Base-by-base conservation (phyloP, 2,113 vertebrate genomes). In the Raphicerus campestris region DNA sequence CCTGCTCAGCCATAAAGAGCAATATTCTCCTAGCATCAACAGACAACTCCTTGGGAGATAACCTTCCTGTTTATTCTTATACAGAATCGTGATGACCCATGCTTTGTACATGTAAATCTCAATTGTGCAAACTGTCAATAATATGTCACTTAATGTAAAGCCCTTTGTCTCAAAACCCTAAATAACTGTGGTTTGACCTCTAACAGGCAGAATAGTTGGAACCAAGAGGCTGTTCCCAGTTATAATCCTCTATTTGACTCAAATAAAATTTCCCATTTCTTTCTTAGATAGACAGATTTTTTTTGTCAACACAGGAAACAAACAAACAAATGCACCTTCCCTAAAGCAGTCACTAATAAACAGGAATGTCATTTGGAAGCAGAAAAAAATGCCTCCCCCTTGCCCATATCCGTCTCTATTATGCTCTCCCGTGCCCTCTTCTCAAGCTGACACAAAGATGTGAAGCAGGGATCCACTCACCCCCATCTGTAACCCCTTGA, bases 401-500 rank as follows among this genome's bases (percentile, higher is more conserved):
- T 81, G 17, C 19, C 45, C 30, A 32, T 53, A 66, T 1, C 2
- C 16, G 2, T 55, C 19, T 4, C 22, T 13, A 16, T 63, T 81
- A 5, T 42, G 30, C 47, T 47, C 86, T 61, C 78, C 93, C 77
- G 94, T 66, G 7, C 63, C 42, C 24, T 91, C 94, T 94, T 51
- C 90, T 91, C 7, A 7, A 2, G 32, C 78, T 66, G 89, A 86
- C 86, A 2, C 22, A 70, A 90, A 51, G 45, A 84, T 32, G 58
- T 42, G 83, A 80, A 60, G 20, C 58, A 7, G 3, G 45, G 78
- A 39, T 51, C 87, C 81, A 60, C 30, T 82, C n/a, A 88, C 47
- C 42, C 96, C 90, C 56, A 63, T 97, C 93, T 88, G 70, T 84
- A 97, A 98, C 49, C 91, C 91, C 91, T 94, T 96, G 94, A 0